Base-by-base conservation (phyloP, 2,797 vertebrate genomes). In the Gymnothorax reevesii region DNA sequence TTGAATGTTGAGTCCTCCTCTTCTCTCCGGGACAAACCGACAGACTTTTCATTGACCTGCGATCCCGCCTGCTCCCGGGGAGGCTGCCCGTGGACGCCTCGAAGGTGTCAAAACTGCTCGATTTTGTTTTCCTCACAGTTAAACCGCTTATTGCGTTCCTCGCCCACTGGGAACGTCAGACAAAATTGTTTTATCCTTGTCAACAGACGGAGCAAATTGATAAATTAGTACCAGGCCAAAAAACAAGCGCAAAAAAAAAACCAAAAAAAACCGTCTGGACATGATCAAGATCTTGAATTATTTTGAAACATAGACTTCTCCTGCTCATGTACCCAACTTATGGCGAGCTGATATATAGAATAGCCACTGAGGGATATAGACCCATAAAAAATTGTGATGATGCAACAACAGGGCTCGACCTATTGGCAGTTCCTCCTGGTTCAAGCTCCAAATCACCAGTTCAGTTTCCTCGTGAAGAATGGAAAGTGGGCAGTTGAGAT, bases 1-100 rank as follows among this genome's bases (percentile, higher is more conserved):
- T 96, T 96, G 96, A 94, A 96, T 95, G 95, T 96, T 96, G 96
- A 97, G 94, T 94, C 96, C 95, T 97, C 94, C 95, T 96, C 96
- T 95, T 96, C 95, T 97, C 95, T 93, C 92, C 42, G 90, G 93
- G 95, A 95, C 92, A 89, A 95, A 94, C 94, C 92, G 93, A 94
- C 95, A 95, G 93, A 93, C 90, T 89, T 94, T 93, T 93, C 93
- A 93, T 94, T 96, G 96, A 97, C 96, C 93, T 95, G 95, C 95
- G 94, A 94, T 95, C 90, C 88, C 94, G 87, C 79, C 79, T 89
- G 88, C 90, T 89, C 86, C 89, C 93, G 89, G 92, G 93, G 92
- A 94, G 88, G 92, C 90, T 90, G 92, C 90, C 89, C 91, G 89
- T 87, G 85, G 85, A 93, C 92, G 92, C 94, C 91, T 42, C 95